phyloP scores from a whole-genome alignment of 1,140 invertebrate species.

The Dinothrombium tinctorium region DNA sequence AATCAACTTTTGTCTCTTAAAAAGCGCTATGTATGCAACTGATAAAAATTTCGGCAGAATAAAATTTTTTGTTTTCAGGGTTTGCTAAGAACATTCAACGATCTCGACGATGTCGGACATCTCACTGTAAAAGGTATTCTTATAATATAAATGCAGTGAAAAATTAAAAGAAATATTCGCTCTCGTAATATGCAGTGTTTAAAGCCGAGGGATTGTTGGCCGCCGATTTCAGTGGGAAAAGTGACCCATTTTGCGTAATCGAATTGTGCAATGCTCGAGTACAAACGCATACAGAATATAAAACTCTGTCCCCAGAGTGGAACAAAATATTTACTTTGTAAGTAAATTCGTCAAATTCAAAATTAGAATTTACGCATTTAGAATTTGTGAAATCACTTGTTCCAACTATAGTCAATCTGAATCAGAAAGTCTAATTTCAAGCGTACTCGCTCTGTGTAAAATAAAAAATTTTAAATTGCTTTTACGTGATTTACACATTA shows the following conservation, averaged over 20 bases:
- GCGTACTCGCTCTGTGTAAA: too few relatives aligned
- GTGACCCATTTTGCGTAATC: slow-evolving; percentile 88
- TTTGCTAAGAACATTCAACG: slow-evolving; percentile 20
- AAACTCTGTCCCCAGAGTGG: slow-evolving; percentile 86
- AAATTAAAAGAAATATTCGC: not conserved
- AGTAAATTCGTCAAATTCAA: slow-evolving; percentile 27
- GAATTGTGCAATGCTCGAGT: slow-evolving; percentile 80
- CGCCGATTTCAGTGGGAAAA: slow-evolving; percentile 61
- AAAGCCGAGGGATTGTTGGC: slow-evolving; percentile 65
- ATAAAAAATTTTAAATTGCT: too few relatives aligned
- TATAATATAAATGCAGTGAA: not conserved
- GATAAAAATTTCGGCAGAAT: too few relatives aligned
- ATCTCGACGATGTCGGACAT: slow-evolving; percentile 23
- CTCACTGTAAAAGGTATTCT: slow-evolving; percentile 23
- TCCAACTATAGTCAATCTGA: too few relatives aligned
- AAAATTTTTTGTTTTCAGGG: too few relatives aligned
- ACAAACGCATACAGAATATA: slow-evolving; percentile 96
- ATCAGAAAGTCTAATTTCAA: too few relatives aligned
- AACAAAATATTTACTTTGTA: slow-evolving; percentile 97
- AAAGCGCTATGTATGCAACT: slow-evolving; percentile 43
- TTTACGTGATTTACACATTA: too few relatives aligned
- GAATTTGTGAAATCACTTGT: too few relatives aligned
- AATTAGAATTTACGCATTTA: too few relatives aligned
- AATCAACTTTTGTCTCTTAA: slow-evolving; percentile 36
- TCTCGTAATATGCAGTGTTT: slow-evolving; percentile 41